Evolutionary conservation across 1,140 invertebrate genomes (phyloP).

Genomic region (Cheumatopsyche charites): DNA sequence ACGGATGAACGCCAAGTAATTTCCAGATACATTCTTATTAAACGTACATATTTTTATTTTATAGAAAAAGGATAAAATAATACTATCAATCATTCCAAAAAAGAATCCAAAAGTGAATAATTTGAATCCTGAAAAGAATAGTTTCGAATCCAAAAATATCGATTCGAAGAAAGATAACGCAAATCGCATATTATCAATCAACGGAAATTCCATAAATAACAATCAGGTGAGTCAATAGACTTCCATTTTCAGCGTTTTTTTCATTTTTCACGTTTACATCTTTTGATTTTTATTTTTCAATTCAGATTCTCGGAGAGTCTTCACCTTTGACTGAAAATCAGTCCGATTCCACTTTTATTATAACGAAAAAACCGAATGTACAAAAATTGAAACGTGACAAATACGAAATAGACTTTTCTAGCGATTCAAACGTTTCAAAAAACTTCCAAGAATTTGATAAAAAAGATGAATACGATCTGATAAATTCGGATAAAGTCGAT

Average conservation of each 20-base stretch:
- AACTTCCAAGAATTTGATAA: not conserved
- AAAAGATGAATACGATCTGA: not conserved
- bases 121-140: not conserved
- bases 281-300: not conserved
- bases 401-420: not conserved
- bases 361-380: not conserved
- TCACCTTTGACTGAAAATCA: not conserved
- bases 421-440: slow-evolving; percentile 5
- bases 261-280: not conserved
- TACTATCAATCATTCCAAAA: slow-evolving; percentile 32
- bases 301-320: not conserved
- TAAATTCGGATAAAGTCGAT: too few relatives aligned
- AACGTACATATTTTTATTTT: too few relatives aligned
- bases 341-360: slow-evolving; percentile 3
- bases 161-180: not conserved
- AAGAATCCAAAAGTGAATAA: slow-evolving; percentile 12
- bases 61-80: slow-evolving; percentile 47
- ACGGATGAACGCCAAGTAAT: too few relatives aligned
- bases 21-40: too few relatives aligned
- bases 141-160: not conserved
- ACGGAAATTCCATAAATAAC: slow-evolving; percentile 39
- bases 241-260: not conserved
- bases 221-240: slow-evolving; percentile 30
- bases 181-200: slow-evolving; percentile 27
- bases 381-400: not conserved